Percentiles rank a stretch among this genome's conserved stretches.
These are phyloP conservation scores for Argya squamiceps DNA, from an alignment of 2,797 vertebrate species.

Conservation along the genomic window DNA sequence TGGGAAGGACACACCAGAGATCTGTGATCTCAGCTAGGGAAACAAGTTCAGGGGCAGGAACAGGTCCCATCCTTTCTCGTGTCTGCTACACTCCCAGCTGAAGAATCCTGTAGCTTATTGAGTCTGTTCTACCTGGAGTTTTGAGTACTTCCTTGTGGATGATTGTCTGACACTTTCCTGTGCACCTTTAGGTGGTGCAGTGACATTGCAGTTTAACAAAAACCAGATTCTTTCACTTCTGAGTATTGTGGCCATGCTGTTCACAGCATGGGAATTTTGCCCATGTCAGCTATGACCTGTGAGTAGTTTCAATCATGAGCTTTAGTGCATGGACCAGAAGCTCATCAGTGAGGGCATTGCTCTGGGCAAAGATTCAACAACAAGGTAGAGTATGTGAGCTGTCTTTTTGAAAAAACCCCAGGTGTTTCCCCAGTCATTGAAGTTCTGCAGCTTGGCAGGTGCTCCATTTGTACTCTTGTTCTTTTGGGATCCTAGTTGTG, in stretches of 20 bases:
- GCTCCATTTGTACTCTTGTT: background rate
- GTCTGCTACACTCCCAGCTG: background rate
- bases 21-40: background rate
- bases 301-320: fast-evolving
- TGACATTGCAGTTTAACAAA: background rate
- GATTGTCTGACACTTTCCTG: background rate
- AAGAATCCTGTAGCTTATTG: background rate
- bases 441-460: background rate
- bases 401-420: background rate
- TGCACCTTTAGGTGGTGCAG: background rate
- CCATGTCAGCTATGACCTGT: fast-evolving
- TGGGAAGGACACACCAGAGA: background rate
- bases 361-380: background rate
- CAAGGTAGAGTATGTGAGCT: background rate
- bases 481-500: background rate
- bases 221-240: background rate
- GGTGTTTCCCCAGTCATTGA: background rate
- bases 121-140: background rate
- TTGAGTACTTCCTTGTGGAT: background rate
- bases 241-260: fast-evolving
- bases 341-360: background rate
- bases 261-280: background rate
- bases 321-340: background rate
- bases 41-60: background rate
- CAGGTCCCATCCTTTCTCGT: background rate